Evolutionary conservation across 2,888 invertebrate species (phyloP), one percentile per base, ranked within the genome.

Genomic region (Agrotis clavis): DNA sequence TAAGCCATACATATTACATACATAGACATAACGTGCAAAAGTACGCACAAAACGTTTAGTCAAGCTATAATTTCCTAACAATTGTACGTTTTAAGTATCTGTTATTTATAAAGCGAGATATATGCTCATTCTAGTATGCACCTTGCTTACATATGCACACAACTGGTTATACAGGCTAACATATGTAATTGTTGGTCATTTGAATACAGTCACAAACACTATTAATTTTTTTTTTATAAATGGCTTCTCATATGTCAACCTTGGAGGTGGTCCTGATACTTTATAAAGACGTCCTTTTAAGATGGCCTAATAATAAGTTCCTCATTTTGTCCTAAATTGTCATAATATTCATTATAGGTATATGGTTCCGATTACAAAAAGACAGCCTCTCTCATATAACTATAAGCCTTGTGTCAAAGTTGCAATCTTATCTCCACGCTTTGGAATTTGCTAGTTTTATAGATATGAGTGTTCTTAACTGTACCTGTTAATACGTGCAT

Each of bases 21-120:
- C 25, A 25, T 74, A 70, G 56, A 65, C 21, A 71, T 59, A 35
- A 79, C 59, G 53, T 48, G 65, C 54, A 4, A 18, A 45, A n/a
- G 54, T 67, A 56, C 51, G 25, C 47, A 70, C 63, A 60, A 66
- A 69, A 66, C 67, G 67, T 71, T 74, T 63, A 70, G 67, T 59
- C 74, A 57, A 79, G 66, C 81, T 64, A 70, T 81, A 71, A 70
- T 81, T 74, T 57, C n/a, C 54, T 64, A 59, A 70, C 70, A 74
- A 80, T 77, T 71, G 79, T 71, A 56, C 21, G 14, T 75, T 53
- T 56, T 80, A 69, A 69, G 67, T 77, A 60, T 66, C 47, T 59
- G 62, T 53, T 72, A 71, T 72, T 68, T 76, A 68, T 72, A 67
- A 51, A 72, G 75, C 67, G 19, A 67, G 74, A 74, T 74, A 77